A percentile compares a stretch with the other conserved stretches of the same genome.
These are phyloP conservation scores for Anoplolepis gracilipes DNA, from an alignment of 1,140 invertebrate species.

Conservation along the genomic window DNA sequence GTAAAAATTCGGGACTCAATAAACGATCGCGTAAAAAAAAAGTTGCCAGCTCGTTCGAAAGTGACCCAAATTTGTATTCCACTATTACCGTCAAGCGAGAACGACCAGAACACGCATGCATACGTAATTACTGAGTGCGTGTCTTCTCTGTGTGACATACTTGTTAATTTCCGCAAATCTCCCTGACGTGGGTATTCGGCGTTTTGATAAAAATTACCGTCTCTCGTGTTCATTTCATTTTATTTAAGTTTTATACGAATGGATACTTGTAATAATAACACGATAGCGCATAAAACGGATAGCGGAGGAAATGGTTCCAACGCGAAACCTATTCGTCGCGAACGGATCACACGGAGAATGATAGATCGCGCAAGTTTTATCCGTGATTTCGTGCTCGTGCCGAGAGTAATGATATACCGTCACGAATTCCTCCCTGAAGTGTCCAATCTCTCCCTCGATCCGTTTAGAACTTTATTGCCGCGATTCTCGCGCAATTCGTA, in stretches of 20 bases:
- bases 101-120: slow-evolving; percentile 19
- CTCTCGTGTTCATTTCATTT: no score
- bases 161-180: neutral
- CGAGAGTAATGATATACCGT: slow-evolving; percentile 74
- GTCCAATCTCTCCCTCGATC: slow-evolving; percentile 62
- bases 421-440: slow-evolving; percentile 65
- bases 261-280: neutral
- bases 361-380: slow-evolving; percentile 70
- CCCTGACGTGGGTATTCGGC: neutral
- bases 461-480: slow-evolving; percentile 64
- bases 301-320: neutral
- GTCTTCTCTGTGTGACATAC: neutral
- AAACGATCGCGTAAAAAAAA: slow-evolving; percentile 36
- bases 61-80: no score
- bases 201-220: neutral
- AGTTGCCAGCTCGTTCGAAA: slow-evolving; percentile 10
- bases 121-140: neutral
- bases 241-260: neutral
- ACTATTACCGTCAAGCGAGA: no score
- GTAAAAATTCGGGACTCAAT: neutral
- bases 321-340: no score
- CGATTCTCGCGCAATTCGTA: slow-evolving; percentile 13
- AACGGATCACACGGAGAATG: slow-evolving; percentile 28
- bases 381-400: slow-evolving; percentile 71
- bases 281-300: neutral